Conservation (phyloP, 2,113 vertebrate genomes). For the Hippocampus zosterae region DNA sequence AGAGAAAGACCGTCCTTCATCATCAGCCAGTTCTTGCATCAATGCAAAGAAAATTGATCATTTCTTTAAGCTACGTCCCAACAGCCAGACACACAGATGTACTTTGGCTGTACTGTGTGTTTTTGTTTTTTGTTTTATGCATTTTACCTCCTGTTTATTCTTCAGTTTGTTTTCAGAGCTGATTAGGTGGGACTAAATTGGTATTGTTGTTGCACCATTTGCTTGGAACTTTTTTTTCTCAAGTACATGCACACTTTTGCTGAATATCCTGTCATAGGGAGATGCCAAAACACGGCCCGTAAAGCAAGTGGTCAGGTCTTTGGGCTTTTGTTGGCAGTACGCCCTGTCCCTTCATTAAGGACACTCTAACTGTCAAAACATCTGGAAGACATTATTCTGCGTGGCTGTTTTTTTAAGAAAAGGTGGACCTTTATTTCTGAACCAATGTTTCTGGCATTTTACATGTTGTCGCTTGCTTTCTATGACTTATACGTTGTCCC, state of each 20-base stretch:
- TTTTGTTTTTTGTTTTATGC: background rate
- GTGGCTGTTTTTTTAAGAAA: conserved; percentile 15
- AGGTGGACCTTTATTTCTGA: conserved; percentile 18
- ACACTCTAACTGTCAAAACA: conserved; percentile 42
- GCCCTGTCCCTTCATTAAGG: conserved; percentile 30
- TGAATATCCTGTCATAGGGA: conserved; percentile 21
- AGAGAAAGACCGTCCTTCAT: conserved; percentile 45
- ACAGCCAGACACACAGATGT: conserved; percentile 24
- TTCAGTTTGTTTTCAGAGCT: conserved; percentile 1
- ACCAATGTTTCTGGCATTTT: conserved; percentile 27
- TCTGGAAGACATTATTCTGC: conserved; percentile 54
- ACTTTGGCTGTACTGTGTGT: conserved; percentile 4
- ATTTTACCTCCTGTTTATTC: conserved; percentile 11
- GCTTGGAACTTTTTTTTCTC: conserved; percentile 9
- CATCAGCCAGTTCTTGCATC: conserved; percentile 53
- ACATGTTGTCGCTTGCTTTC: conserved; percentile 17
- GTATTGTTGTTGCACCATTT: conserved; percentile 25
- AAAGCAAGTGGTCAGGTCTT: conserved; percentile 28
- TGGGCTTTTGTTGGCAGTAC: conserved; percentile 17
- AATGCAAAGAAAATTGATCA: conserved; percentile 16
- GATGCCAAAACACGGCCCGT: conserved; percentile 29
- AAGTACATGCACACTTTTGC: conserved; percentile 10
- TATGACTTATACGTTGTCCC: conserved; percentile 9
- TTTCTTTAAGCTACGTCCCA: conserved; percentile 24
- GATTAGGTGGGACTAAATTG: conserved; percentile 10